Evolutionary conservation across 1,140 invertebrate genomes (phyloP), one percentile per base, ranked within the genome.

Genomic region (Elysia chlorotica): DNA sequence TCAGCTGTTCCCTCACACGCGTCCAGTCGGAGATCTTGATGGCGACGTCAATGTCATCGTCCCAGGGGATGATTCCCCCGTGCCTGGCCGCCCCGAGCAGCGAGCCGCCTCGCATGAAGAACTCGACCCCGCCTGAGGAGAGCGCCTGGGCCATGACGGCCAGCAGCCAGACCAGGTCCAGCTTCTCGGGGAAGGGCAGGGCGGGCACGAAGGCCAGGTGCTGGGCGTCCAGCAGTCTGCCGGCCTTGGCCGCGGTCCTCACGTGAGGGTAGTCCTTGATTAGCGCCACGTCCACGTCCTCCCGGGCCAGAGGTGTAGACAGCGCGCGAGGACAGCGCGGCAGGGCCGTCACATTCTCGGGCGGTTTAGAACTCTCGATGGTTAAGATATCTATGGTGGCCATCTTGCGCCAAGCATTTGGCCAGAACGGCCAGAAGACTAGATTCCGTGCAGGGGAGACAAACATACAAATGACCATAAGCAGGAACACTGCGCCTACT

Each of bases 31-130:
- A 0, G 0, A 4, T 59, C 23, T 71, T 59, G 30, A 71, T 38
- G 53, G 69, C 69, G 17, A 71, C 21, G 59, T 71, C 69, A 4
- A 71, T 37, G 59, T 71, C 69, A 38, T 71, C 69, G 38, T 71
- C 69, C 69, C 69, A 71, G 2, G 69, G 69, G 33, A 71, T 71
- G 1, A 71, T 31, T n/a, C 69, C 69, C 0, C 59, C 23, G 30
- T 71, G 69, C 0, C 69, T 35, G n/a, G n/a, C 10, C 41, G 41
- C 10, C 41, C 41, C 41, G 10, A 48, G n/a, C 41, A 48, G 10
- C 41, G 41, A 48, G 41, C 41, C 41, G 10, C 41, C 41, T 48
- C n/a, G 10, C 10, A 48, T 10, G 41, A 48, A 48, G n/a, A 14
- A n/a, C n/a, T 48, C 41, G 10, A 48, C 41, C 10, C n/a, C n/a